phyloP scores from a whole-genome alignment of 2,888 invertebrate genomes.

The Hemaris fuciformis region DNA sequence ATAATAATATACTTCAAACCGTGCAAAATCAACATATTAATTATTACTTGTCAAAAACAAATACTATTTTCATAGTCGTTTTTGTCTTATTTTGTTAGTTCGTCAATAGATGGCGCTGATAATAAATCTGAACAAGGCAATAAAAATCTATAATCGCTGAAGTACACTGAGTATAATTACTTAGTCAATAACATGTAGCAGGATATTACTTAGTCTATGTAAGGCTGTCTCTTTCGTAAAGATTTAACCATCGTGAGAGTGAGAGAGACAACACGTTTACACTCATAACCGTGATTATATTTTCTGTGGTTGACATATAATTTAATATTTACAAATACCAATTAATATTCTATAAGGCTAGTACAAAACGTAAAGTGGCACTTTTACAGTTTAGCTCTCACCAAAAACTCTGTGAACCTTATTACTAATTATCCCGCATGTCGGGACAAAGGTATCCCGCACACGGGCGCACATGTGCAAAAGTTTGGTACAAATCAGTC shows the following conservation, averaged over 20 bases:
- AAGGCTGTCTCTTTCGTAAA: constrained; percentile 4
- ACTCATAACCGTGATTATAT: neutral
- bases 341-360: constrained; percentile 11
- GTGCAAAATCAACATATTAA: neutral
- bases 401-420: neutral
- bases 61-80: neutral
- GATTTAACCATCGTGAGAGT: neutral
- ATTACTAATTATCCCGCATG: neutral
- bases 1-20: neutral
- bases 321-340: neutral
- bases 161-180: neutral
- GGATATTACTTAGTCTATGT: neutral
- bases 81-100: neutral
- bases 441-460: neutral
- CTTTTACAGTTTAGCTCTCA: neutral
- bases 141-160: neutral
- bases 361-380: constrained; percentile 7
- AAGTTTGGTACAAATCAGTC: constrained; percentile 9
- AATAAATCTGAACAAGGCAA: neutral
- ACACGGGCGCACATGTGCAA: neutral
- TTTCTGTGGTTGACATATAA: neutral
- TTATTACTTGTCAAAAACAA: neutral
- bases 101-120: neutral
- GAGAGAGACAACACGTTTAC: neutral
- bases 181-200: neutral